Evolutionary conservation across 2,888 invertebrate species (phyloP), one percentile per base, ranked within the genome.

Genomic region (Pterostichus niger): DNA sequence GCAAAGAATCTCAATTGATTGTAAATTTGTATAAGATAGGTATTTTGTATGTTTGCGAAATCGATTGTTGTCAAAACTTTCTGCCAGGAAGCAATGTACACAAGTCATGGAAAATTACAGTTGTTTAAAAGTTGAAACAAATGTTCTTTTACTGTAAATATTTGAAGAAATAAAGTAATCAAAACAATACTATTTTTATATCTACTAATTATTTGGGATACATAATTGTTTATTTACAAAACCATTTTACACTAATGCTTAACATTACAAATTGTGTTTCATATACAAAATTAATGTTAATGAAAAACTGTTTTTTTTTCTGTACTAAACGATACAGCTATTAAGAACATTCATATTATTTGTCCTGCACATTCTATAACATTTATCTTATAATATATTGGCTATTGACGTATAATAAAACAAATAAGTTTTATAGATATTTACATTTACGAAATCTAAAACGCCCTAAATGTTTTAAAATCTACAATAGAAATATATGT

Each of bases 291-390:
- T 52, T 52, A 75, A 75, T 75, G 46, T 15, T 13, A 64, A 64
- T 64, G 24, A 75, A 46, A 64, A 40, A 10, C 17, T 71, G 13
- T 44, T 17, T 52, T 24, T 44, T 17, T 52, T 24, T 17, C 10
- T 17, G 17, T 52, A 52, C 11, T 13, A 75, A 75, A 52, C 52
- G 49, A 75, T 31, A 49, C 49, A 49, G 49, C 49, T 49, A 75
- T 75, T 52, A 33, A 52, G 49, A 75, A 75, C 52, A 75, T 31
- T 75, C 40, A 75, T 31, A n/a, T 75, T 75, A 75, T 75, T 75
- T 75, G 75, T 75, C 75, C 52, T 75, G 75, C 75, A 75, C 75
- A 75, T 52, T 75, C 52, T 75, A 52, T 33, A 52, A 75, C 75
- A 75, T 75, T 71, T 71, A 71, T 13, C 17, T 64, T 35, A 64